A percentile compares a stretch with the other conserved stretches of the same genome.
Conservation (phyloP, 2,888 invertebrate genomes). For the Parapristionchus giblindavisi region DNA sequence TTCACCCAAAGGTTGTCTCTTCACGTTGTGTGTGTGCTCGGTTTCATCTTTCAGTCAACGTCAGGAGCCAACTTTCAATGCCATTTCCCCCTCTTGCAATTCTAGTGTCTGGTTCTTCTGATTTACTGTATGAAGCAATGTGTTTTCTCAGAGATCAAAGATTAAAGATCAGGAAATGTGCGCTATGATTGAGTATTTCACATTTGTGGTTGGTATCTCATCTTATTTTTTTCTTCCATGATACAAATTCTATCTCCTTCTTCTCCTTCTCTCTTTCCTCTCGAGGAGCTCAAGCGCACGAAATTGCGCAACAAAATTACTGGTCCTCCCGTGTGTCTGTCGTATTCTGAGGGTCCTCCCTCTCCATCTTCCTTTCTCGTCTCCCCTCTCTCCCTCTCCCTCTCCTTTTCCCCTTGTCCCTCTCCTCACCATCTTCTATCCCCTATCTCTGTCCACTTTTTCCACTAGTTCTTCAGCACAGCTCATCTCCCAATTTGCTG, state of each 20-base stretch:
- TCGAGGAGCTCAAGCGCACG: slow-evolving; percentile 25
- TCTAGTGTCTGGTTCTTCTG: neutral
- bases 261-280: neutral
- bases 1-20: too few species aligned
- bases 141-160: too few species aligned
- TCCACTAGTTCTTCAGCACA: neutral
- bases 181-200: too few species aligned
- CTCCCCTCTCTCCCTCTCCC: neutral
- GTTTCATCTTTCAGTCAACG: too few species aligned
- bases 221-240: neutral
- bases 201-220: too few species aligned
- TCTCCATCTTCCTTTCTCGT: neutral
- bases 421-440: neutral
- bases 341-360: neutral
- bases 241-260: neutral
- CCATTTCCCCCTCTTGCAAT: neutral
- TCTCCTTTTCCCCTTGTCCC: neutral
- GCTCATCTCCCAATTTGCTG: neutral
- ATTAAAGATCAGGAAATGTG: too few species aligned
- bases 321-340: neutral
- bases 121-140: neutral
- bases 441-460: neutral
- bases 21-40: too few species aligned
- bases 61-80: neutral
- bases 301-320: slow-evolving; percentile 37